Conservation (phyloP, 2,113 vertebrate genomes). For the Phrynocephalus versicolor region DNA sequence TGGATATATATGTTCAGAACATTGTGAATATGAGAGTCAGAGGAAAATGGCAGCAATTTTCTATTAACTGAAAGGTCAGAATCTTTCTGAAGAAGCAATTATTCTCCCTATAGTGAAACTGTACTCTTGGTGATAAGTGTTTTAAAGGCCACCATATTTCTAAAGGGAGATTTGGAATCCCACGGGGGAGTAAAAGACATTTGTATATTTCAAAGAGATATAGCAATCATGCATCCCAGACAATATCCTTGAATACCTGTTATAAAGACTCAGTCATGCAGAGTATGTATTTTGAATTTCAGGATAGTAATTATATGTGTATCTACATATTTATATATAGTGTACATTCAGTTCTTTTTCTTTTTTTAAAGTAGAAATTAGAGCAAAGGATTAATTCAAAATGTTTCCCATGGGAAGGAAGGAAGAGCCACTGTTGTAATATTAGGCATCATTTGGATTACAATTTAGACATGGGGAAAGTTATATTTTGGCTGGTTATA, state of each 20-base stretch:
- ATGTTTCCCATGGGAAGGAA: background rate
- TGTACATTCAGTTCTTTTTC: background rate
- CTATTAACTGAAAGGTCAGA: conserved; percentile 46
- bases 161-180: conserved; percentile 48
- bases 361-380: conserved; percentile 11
- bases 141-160: conserved; percentile 33
- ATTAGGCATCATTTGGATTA: conserved; percentile 26
- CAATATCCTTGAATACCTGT: conserved; percentile 34
- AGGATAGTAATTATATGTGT: background rate
- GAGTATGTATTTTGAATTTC: conserved; percentile 29
- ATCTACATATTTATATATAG: background rate
- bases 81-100: conserved; percentile 56
- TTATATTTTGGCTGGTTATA: background rate
- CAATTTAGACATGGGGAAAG: background rate
- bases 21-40: conserved; percentile 26
- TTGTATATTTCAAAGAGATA: conserved; percentile 49
- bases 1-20: background rate
- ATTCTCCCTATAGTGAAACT: conserved; percentile 53
- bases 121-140: conserved; percentile 49
- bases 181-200: conserved; percentile 29
- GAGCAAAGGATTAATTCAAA: background rate
- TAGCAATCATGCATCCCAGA: conserved; percentile 43
- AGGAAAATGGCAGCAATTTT: conserved; percentile 13
- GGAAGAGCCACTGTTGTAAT: conserved; percentile 33
- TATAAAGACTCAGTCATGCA: conserved; percentile 32